Percentiles rank a stretch among this genome's conserved stretches.
These are phyloP conservation scores for Megamerina dolium DNA, from an alignment of 2,888 invertebrate genomes.

Conservation along the genomic window DNA sequence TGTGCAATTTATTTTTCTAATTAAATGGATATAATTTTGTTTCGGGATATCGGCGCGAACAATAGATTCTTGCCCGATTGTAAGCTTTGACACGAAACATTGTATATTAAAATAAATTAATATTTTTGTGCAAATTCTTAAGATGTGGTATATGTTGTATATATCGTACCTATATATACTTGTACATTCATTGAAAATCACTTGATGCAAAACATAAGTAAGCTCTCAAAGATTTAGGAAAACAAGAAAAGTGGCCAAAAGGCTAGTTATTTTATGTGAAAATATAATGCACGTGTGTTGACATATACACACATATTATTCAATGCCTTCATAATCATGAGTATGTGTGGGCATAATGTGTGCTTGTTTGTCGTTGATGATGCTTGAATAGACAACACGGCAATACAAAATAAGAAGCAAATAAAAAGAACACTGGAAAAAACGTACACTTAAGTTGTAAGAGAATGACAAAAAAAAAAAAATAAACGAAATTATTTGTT, in stretches of 20 bases:
- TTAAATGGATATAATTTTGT: too few species aligned
- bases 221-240: too few species aligned
- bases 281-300: conserved; percentile 3
- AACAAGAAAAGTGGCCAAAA: conserved; percentile 8
- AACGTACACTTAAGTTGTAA: not conserved
- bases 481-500: conserved; percentile 2
- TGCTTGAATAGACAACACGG: conserved; percentile 1
- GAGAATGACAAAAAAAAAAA: not conserved
- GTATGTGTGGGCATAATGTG: conserved; percentile 3
- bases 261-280: conserved; percentile 17
- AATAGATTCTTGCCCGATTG: too few species aligned
- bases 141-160: too few species aligned
- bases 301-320: not conserved
- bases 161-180: too few species aligned
- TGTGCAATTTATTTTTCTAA: too few species aligned
- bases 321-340: not conserved
- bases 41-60: too few species aligned
- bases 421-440: not conserved
- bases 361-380: conserved; percentile 4
- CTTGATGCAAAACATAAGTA: too few species aligned
- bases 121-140: too few species aligned
- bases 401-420: not conserved
- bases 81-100: too few species aligned
- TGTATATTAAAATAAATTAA: too few species aligned
- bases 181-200: too few species aligned